Conservation (phyloP, 2,113 vertebrate genomes). For the Cairina moschata region DNA sequence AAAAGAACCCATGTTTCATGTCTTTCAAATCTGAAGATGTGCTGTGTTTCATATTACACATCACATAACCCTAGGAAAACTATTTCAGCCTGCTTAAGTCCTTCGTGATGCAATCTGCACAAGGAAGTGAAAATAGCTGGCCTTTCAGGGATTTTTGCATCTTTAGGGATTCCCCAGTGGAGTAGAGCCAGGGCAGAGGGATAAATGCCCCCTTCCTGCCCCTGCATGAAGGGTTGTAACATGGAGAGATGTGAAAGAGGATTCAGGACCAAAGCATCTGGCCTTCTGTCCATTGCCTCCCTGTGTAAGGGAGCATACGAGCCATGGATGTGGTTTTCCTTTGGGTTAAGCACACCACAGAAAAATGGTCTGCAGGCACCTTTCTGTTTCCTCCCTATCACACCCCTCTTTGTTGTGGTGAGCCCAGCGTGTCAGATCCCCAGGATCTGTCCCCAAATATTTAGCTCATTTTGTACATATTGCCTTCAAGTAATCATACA, state of each 20-base stretch:
- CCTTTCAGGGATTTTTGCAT: background rate
- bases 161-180: background rate
- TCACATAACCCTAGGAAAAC: background rate
- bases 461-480: slow-evolving; percentile 58
- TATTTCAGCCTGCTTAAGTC: background rate
- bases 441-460: slow-evolving; percentile 38
- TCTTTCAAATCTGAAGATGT: background rate
- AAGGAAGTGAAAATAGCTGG: background rate
- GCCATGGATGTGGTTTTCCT: background rate
- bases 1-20: background rate
- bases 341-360: background rate
- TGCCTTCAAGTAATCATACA: slow-evolving; percentile 75
- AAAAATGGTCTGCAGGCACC: background rate
- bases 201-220: background rate
- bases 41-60: background rate
- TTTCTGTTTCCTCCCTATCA: background rate
- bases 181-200: background rate
- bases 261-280: background rate
- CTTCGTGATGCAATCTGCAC: background rate
- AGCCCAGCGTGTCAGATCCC: background rate
- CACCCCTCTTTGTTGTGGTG: background rate
- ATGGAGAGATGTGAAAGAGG: background rate
- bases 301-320: background rate
- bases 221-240: background rate
- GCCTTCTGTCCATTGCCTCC: fast-evolving